Conservation (phyloP, 2,888 invertebrate genomes). For the Hecatera dysodea region DNA sequence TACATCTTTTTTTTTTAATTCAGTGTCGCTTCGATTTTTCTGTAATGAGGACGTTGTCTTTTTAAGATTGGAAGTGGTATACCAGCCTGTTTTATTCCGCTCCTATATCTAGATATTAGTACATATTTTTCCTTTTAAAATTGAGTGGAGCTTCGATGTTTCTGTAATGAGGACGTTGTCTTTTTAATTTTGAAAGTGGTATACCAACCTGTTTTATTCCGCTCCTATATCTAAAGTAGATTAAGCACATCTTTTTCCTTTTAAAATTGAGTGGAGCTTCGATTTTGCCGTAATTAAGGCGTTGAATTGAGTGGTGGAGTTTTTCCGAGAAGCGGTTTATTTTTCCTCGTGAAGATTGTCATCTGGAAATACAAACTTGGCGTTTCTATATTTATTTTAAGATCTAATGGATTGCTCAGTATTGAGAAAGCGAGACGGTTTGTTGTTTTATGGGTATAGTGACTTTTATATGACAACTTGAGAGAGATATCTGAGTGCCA, state of each 20-base stretch:
- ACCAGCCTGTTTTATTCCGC: too few species aligned
- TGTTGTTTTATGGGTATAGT: background rate
- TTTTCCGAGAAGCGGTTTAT: background rate
- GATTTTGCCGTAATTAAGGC: background rate
- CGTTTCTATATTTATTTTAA: background rate
- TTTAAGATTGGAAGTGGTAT: slow-evolving; percentile 15
- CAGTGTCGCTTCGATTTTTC: background rate
- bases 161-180: background rate
- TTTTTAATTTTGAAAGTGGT: slow-evolving; percentile 21
- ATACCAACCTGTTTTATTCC: too few species aligned
- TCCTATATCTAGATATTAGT: slow-evolving; percentile 24
- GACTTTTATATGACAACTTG: background rate
- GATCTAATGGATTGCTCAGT: background rate
- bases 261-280: slow-evolving; percentile 9
- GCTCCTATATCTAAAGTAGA: slow-evolving; percentile 8
- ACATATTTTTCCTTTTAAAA: slow-evolving; percentile 40
- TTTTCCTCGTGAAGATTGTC: background rate
- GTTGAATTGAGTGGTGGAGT: background rate
- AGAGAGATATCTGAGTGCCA: too few species aligned
- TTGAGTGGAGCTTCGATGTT: background rate
- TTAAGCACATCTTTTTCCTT: slow-evolving; percentile 33
- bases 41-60: background rate
- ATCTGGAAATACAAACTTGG: background rate
- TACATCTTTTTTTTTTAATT: slow-evolving; percentile 14
- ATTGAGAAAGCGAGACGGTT: background rate